Percentiles rank a stretch among this genome's conserved stretches.
Evolutionary conservation across 2,113 vertebrate genomes (phyloP).

Genomic region (Nyctereutes procyonoides): DNA sequence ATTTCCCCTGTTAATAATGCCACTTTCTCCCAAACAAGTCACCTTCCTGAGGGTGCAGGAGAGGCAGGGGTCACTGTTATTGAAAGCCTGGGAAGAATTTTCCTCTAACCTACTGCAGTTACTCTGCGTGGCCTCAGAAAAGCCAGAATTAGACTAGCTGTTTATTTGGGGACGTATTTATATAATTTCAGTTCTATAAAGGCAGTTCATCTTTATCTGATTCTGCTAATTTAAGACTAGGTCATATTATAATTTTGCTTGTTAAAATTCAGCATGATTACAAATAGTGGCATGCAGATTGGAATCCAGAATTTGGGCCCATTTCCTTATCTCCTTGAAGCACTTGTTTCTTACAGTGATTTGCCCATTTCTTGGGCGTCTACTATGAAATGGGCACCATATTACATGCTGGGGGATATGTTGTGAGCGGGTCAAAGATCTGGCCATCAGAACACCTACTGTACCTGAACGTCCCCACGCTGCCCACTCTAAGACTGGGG

Average conservation of each 20-base stretch:
- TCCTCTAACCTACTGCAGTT: not conserved
- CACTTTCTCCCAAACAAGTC: not conserved
- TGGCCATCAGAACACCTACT: not conserved
- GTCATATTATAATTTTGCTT: not conserved
- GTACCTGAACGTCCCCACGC: not conserved
- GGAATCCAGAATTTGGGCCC: not conserved
- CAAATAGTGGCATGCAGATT: not conserved
- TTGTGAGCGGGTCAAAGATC: not conserved
- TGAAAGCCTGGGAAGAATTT: constrained; percentile 9
- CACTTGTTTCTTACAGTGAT: not conserved
- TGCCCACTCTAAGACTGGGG: not conserved
- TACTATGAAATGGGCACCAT: not conserved
- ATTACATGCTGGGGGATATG: too few relatives aligned
- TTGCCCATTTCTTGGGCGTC: not conserved
- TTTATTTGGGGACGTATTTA: not conserved
- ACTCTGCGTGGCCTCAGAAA: not conserved
- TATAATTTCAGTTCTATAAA: not conserved
- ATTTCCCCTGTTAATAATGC: not conserved
- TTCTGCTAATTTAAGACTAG: constrained; percentile 7
- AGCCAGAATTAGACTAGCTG: not conserved
- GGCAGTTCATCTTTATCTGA: not conserved
- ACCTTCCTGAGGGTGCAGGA: not conserved
- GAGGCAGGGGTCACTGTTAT: not conserved
- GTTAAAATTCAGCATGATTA: constrained; percentile 27
- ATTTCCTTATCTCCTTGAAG: constrained; percentile 3